Conservation (phyloP, 2,888 invertebrate species). For the Dysmachus trigonus region DNA sequence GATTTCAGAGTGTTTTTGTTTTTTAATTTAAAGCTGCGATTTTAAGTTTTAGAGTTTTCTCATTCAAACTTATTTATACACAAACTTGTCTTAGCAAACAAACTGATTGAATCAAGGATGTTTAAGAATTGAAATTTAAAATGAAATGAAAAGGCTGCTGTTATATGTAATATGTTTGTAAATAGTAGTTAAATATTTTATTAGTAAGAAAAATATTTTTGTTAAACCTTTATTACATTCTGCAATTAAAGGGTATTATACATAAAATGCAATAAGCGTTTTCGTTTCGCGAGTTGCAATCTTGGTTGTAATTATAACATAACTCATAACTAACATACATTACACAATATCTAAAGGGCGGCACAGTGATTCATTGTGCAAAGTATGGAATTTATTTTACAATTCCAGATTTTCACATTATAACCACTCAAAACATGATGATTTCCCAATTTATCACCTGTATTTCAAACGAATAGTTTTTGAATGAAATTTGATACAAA, state of each 20-base stretch:
- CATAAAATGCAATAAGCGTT: not conserved
- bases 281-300: not conserved
- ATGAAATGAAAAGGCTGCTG: slow-evolving; percentile 45
- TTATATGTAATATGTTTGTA: slow-evolving; percentile 45
- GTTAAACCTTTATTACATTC: slow-evolving; percentile 50
- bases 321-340: not conserved
- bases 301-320: not conserved
- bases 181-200: slow-evolving; percentile 38
- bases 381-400: not conserved
- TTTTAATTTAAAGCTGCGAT: slow-evolving; percentile 22
- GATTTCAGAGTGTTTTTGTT: slow-evolving; percentile 14
- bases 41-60: slow-evolving; percentile 34
- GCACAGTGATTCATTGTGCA: not conserved
- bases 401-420: not conserved
- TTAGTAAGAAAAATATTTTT: slow-evolving; percentile 42
- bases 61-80: slow-evolving; percentile 17
- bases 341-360: not conserved
- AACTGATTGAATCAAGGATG: slow-evolving; percentile 15
- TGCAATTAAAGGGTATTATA: slow-evolving; percentile 48
- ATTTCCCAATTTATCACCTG: not conserved
- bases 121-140: slow-evolving; percentile 31
- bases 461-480: not conserved
- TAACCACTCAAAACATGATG: not conserved
- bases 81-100: not conserved
- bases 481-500: not conserved